Evolutionary conservation across 2,797 vertebrate species (phyloP).

Genomic region (Esox lucius): DNA sequence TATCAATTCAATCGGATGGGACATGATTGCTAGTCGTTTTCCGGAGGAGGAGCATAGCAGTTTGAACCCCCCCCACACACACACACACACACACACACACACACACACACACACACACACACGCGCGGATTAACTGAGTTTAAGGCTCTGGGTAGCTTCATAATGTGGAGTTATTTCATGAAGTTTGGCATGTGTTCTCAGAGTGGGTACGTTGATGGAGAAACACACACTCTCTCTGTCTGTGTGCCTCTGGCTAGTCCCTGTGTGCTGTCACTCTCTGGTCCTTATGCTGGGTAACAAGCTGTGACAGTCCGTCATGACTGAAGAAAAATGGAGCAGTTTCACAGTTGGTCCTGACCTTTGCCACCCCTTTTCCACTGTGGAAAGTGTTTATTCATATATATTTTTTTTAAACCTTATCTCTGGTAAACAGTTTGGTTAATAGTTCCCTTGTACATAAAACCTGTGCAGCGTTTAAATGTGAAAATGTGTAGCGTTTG

Average conservation of each 20-base stretch:
- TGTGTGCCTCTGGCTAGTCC: conserved; percentile 17
- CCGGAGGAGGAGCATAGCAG: conserved; percentile 8
- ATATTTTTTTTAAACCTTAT: neutral
- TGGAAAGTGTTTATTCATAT: conserved; percentile 30
- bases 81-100: too few relatives aligned
- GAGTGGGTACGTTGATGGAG: conserved; percentile 26
- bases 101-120: too few relatives aligned
- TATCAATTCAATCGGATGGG: conserved; percentile 18
- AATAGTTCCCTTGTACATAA: conserved; percentile 25
- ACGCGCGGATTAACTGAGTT: conserved; percentile 23
- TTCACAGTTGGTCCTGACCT: conserved; percentile 44
- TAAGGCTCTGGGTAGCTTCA: conserved; percentile 31
- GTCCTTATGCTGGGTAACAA: conserved; percentile 32
- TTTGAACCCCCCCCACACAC: conserved; percentile 6
- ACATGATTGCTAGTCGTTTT: conserved; percentile 10
- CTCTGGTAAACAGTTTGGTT: conserved; percentile 36
- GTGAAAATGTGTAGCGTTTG: conserved; percentile 4
- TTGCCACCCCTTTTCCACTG: conserved; percentile 26
- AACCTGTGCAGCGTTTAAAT: conserved; percentile 27
- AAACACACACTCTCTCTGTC: conserved; percentile 1
- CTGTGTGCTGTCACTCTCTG: conserved; percentile 38
- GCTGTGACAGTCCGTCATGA: conserved; percentile 42
- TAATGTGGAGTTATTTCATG: conserved; percentile 57
- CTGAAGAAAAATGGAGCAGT: conserved; percentile 49
- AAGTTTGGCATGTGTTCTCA: conserved; percentile 37